phyloP scores from a whole-genome alignment of 1,140 invertebrate species.

The Papilio polyxenes region DNA sequence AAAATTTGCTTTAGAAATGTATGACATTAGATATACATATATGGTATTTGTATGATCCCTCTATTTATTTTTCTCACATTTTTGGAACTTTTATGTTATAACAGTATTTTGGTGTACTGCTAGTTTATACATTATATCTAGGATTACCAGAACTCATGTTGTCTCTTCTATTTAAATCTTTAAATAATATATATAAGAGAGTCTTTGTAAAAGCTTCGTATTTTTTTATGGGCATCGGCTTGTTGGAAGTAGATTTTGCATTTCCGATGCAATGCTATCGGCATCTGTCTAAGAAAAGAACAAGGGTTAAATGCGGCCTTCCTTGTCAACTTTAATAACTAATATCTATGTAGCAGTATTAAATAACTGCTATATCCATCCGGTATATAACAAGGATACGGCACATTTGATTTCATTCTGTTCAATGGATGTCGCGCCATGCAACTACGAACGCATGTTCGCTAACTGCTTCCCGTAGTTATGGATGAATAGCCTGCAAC shows the following conservation, averaged over 20 bases:
- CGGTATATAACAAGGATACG: slow-evolving; percentile 44
- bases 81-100: too few species aligned
- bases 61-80: too few species aligned
- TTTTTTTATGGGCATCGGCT: neutral
- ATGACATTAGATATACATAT: too few species aligned
- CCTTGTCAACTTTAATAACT: neutral
- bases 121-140: neutral
- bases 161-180: neutral
- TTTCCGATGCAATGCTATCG: neutral
- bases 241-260: neutral
- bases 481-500: neutral
- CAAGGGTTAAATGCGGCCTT: neutral
- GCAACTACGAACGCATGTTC: neutral
- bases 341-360: neutral
- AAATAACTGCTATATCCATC: neutral
- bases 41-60: too few species aligned
- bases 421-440: slow-evolving; percentile 5
- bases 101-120: too few species aligned
- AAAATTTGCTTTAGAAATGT: too few species aligned
- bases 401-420: slow-evolving; percentile 37
- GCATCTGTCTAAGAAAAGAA: neutral
- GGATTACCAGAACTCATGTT: neutral
- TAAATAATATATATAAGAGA: neutral
- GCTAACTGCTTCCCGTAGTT: slow-evolving; percentile 15
- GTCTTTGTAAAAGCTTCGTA: neutral